Percentiles rank a stretch among this genome's conserved stretches.
Evolutionary conservation across 2,113 vertebrate species (phyloP).

Genomic region (Syngnathus scovelli): DNA sequence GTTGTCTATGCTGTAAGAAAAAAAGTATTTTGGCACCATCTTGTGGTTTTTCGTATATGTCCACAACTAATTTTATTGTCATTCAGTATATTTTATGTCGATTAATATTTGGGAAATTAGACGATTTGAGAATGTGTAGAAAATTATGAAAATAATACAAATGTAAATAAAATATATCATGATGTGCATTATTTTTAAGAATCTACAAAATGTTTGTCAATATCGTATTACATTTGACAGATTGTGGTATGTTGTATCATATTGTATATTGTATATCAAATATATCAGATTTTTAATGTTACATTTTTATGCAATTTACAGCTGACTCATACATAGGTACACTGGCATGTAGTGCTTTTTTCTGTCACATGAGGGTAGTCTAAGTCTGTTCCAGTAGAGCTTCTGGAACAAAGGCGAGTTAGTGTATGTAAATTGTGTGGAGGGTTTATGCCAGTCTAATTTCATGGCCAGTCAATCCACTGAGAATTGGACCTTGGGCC

Average conservation of each 20-base stretch:
- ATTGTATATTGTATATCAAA: neutral
- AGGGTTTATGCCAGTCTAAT: conserved; percentile 57
- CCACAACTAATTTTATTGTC: neutral
- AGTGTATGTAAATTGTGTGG: conserved; percentile 60
- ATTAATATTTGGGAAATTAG: neutral
- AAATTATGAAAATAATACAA: neutral
- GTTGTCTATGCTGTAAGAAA: neutral
- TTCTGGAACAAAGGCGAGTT: conserved; percentile 63
- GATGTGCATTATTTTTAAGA: neutral
- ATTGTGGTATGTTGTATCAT: neutral
- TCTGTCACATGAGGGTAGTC: conserved; percentile 57
- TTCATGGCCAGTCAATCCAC: conserved; percentile 54
- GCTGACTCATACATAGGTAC: neutral
- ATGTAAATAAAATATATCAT: neutral
- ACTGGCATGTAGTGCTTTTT: conserved; percentile 7
- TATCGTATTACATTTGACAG: neutral
- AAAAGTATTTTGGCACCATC: conserved; percentile 49
- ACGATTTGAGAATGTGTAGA: neutral
- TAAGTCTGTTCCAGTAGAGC: conserved; percentile 17
- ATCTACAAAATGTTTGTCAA: neutral
- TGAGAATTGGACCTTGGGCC: conserved; percentile 43
- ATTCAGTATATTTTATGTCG: neutral
- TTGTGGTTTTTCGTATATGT: conserved; percentile 37
- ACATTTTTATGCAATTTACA: neutral
- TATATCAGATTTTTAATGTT: too few species aligned